Base-by-base conservation (phyloP, 2,113 vertebrate genomes). In the Semnornis frantzii region DNA sequence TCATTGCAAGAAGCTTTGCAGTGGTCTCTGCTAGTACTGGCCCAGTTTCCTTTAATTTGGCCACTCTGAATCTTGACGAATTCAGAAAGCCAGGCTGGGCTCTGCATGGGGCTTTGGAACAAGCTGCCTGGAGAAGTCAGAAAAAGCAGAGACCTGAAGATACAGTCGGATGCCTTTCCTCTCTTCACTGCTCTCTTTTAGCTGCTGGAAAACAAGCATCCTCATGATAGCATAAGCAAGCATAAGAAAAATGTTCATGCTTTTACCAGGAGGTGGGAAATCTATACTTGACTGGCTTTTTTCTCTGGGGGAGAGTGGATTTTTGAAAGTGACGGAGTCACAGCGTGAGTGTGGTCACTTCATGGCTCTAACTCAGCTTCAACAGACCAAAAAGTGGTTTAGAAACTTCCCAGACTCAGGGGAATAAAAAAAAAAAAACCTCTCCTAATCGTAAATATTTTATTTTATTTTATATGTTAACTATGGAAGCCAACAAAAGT, bases 131-230 rank as follows among this genome's bases (percentile, higher is more conserved):
- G 70, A 78, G 34, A 75, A 82, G n/a, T 17, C 6, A 82, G 25
- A 58, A 88, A 83, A 79, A 76, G 9, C 58, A 71, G 34, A 44
- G 59, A 69, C 15, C 16, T 27, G 58, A 69, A 84, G 59, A 34
- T 25, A 30, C 0, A 0, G 19, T 52, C 0, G 0, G 12, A 24
- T 65, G 19, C 59, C 17, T 30, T 68, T 87, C 46, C 11, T 82
- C 34, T 42, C 42, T 68, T 64, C 55, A 9, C n/a, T 33, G 57
- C 10, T n/a, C 16, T 60, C 64, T 63, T 73, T 52, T 42, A 92
- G 44, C 13, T 59, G 65, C 19, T 52, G 68, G 31, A 16, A 69
- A 92, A 68, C 0, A 1, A 82, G 19, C n/a, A 64, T 30, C n/a
- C 74, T 75, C 3, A 19, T 30, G 33, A 27, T 60, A 57, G 48